Percentiles rank a stretch among this genome's conserved stretches.
phyloP scores from a whole-genome alignment of 2,113 vertebrate species.

The Pachycephala philippinensis region DNA sequence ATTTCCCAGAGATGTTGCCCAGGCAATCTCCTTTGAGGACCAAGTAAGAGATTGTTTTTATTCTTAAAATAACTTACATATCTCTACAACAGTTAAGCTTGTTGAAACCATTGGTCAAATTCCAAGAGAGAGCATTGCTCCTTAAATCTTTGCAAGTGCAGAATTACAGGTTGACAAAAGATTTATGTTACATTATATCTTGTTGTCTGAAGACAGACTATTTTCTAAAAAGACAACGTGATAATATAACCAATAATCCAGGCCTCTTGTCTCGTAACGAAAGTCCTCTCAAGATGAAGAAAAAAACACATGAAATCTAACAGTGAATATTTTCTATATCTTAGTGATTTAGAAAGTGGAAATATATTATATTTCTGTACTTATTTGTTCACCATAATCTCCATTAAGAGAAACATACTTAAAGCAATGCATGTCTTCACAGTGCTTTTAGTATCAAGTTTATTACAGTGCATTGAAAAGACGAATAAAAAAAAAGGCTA shows the following conservation, averaged over 20 bases:
- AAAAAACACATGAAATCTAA: neutral
- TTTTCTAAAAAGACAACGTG: neutral
- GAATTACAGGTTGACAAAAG: neutral
- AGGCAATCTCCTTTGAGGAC: conserved; percentile 96
- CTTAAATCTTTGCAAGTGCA: neutral
- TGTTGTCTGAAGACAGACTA: neutral
- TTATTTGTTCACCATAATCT: neutral
- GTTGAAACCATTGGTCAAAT: neutral
- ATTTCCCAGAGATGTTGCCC: conserved; percentile 94
- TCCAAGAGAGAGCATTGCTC: conserved; percentile 17
- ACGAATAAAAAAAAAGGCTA: neutral
- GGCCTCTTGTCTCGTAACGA: neutral
- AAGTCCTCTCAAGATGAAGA: neutral
- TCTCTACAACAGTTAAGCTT: neutral
- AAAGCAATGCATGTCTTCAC: neutral
- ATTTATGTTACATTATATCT: neutral
- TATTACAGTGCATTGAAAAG: neutral
- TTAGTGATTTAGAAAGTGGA: neutral
- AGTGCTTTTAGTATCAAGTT: neutral
- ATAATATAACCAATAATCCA: neutral
- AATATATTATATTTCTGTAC: neutral
- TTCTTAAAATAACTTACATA: conserved; percentile 2
- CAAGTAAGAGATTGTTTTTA: conserved; percentile 81
- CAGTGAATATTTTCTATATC: neutral
- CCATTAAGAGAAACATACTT: neutral